Conservation (phyloP, 2,113 vertebrate genomes). For the Lepisosteus osseus region DNA sequence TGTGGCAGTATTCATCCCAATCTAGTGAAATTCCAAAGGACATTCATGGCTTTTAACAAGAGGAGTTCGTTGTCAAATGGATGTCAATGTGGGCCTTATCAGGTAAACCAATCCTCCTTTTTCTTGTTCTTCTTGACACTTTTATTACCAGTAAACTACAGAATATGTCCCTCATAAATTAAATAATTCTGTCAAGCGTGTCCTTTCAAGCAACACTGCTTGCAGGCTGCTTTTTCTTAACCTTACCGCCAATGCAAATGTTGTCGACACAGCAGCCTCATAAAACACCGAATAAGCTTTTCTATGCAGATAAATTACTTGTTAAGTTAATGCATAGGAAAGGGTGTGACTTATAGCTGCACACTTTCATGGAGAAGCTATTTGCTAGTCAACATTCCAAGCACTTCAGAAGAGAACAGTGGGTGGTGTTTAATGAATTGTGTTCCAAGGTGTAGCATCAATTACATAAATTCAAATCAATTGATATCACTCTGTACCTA, state of each 20-base stretch:
- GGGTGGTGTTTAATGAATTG: too few species aligned
- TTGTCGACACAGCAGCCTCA: not conserved
- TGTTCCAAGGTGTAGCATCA: too few species aligned
- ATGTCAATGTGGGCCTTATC: slow-evolving; percentile 3
- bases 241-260: slow-evolving; percentile 10
- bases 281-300: not conserved
- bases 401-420: too few species aligned
- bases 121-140: slow-evolving; percentile 22
- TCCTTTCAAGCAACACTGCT: not conserved
- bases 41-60: slow-evolving; percentile 26
- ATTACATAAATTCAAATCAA: too few species aligned
- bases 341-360: too few species aligned
- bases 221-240: slow-evolving; percentile 13
- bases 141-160: slow-evolving; percentile 26
- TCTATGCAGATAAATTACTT: too few species aligned
- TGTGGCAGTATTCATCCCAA: too few species aligned
- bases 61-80: slow-evolving; percentile 41
- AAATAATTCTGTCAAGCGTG: slow-evolving; percentile 16
- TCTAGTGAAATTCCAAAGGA: too few species aligned
- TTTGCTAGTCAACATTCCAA: too few species aligned
- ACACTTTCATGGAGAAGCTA: too few species aligned
- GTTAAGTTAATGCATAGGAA: too few species aligned
- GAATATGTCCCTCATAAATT: slow-evolving; percentile 28
- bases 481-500: too few species aligned
- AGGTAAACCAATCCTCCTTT: not conserved